phyloP scores from a whole-genome alignment of 2,113 vertebrate species.

The Urocolius indicus region DNA sequence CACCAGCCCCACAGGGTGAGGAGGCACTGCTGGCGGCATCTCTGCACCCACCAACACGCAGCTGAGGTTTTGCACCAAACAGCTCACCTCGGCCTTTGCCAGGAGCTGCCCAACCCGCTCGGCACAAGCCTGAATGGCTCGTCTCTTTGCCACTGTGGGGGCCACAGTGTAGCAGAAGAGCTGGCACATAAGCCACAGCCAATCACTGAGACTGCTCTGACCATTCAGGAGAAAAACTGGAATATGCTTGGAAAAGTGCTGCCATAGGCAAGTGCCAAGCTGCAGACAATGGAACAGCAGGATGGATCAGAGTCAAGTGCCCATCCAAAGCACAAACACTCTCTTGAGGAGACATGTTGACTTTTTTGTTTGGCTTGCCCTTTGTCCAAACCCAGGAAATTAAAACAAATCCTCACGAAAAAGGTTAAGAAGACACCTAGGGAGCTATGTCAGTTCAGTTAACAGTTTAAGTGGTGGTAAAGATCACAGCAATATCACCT shows the following conservation, averaged over 20 bases:
- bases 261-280: slow-evolving; percentile 48
- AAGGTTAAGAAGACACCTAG: slow-evolving; percentile 33
- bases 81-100: not conserved
- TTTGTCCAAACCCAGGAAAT: slow-evolving; percentile 34
- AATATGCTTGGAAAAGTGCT: slow-evolving; percentile 33
- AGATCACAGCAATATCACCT: not conserved
- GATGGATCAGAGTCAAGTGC: slow-evolving; percentile 14
- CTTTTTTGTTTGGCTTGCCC: not conserved
- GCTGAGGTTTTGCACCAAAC: not conserved
- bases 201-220: slow-evolving; percentile 28
- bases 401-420: not conserved
- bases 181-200: not conserved
- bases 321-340: slow-evolving; percentile 1
- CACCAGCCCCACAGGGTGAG: not conserved
- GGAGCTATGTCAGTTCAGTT: slow-evolving; percentile 15
- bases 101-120: rapidly evolving
- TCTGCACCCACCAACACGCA: rapidly evolving
- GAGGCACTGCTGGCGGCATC: not conserved
- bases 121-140: not conserved
- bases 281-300: slow-evolving; percentile 49
- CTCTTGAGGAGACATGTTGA: not conserved
- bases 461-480: not conserved
- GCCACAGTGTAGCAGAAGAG: not conserved
- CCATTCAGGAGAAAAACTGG: slow-evolving; percentile 45
- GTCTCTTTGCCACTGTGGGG: not conserved